A percentile compares a stretch with the other conserved stretches of the same genome.
Conservation (phyloP, 1,140 invertebrate genomes). For the Neuroterus valhalla region DNA sequence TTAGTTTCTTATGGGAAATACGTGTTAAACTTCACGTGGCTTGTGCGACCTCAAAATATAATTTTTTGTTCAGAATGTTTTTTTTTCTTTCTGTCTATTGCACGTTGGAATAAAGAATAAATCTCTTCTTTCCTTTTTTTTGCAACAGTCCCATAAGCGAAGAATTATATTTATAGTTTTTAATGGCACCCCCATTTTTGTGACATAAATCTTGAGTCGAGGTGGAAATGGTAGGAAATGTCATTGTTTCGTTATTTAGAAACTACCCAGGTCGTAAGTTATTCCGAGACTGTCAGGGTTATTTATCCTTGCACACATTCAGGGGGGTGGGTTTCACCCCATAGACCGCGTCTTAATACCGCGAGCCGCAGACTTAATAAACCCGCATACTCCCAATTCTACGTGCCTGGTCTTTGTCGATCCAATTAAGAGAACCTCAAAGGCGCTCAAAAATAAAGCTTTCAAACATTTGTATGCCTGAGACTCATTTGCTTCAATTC, state of each 20-base stretch:
- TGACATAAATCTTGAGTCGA: background rate
- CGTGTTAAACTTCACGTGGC: too few species aligned
- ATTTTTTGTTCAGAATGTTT: too few species aligned
- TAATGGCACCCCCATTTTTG: background rate
- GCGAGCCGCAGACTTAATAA: constrained; percentile 62
- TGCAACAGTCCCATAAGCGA: background rate
- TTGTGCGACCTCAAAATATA: too few species aligned
- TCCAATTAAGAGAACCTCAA: constrained; percentile 9
- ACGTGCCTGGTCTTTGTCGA: constrained; percentile 44
- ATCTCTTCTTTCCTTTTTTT: background rate
- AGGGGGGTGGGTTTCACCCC: constrained; percentile 47
- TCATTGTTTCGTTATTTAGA: constrained; percentile 22
- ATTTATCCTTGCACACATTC: constrained; percentile 55
- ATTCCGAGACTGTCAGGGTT: constrained; percentile 57
- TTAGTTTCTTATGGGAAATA: too few species aligned
- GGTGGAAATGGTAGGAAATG: background rate
- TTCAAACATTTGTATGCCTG: background rate
- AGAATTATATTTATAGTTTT: constrained; percentile 2
- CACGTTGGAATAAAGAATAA: too few species aligned
- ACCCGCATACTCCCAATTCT: constrained; percentile 56
- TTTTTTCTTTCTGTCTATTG: too few species aligned
- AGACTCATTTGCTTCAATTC: too few species aligned
- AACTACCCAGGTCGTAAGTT: constrained; percentile 49
- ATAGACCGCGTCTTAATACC: constrained; percentile 53
- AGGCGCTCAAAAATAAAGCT: background rate